These are phyloP conservation scores for Piprites chloris DNA, from an alignment of 2,113 vertebrate genomes.

Conservation along the genomic window DNA sequence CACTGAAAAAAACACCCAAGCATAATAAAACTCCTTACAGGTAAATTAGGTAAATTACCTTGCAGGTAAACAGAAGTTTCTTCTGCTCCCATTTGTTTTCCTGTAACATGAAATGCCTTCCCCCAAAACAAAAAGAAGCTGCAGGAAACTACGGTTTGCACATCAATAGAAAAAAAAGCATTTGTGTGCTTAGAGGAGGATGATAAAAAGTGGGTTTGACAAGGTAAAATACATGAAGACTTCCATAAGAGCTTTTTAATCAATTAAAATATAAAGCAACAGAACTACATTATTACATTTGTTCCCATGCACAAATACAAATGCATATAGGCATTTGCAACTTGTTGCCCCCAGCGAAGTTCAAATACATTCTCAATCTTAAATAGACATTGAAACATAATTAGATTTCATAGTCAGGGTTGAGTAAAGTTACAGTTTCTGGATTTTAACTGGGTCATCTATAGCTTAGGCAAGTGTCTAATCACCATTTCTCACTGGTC, in stretches of 20 bases:
- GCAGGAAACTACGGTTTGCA: neutral
- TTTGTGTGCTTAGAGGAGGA: neutral
- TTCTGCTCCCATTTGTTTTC: neutral
- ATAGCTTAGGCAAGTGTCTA: conserved; percentile 22
- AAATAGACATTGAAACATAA: conserved; percentile 6
- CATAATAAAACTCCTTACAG: neutral
- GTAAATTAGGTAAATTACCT: neutral
- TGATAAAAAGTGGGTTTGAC: neutral
- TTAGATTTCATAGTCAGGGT: conserved; percentile 12
- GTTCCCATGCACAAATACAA: neutral
- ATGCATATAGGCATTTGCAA: neutral
- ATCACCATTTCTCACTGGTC: neutral
- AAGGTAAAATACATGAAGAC: neutral
- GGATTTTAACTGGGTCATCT: conserved; percentile 42
- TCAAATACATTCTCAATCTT: neutral
- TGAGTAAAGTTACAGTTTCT: conserved; percentile 18
- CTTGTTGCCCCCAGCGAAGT: neutral
- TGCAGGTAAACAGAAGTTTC: neutral
- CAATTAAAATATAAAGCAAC: neutral
- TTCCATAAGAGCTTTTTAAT: neutral
- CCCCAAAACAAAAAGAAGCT: neutral
- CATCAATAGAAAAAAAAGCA: neutral
- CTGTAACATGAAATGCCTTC: neutral
- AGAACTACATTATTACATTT: neutral
- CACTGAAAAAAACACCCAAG: neutral